Base-by-base conservation (phyloP, 1,140 invertebrate species). In the Bombus terrestris region DNA sequence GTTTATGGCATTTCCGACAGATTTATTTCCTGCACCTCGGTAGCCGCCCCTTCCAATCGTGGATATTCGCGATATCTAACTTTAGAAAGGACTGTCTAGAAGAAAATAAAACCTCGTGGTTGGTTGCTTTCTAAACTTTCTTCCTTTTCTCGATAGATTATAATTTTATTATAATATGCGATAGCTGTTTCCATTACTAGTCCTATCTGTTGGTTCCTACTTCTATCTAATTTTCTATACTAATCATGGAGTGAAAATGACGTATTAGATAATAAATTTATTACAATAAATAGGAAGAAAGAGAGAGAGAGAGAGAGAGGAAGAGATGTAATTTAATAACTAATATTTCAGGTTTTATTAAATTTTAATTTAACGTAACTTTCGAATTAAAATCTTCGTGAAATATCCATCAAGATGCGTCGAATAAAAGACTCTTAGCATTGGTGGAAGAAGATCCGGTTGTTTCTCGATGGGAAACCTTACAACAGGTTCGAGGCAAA, bases 1-100 rank as follows among this genome's bases (percentile, higher is more conserved):
- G 90, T 93, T 93, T 93, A 93, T 90, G 90, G 91, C 87, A 86
- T 89, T 87, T 91, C 77, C 86, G 91, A 92, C 87, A 83, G 92
- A 93, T 93, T 93, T 93, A 92, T 90, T 90, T 86, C 85, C 85
- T 62, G 81, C 39, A 66, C 57, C 77, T 53, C 69, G 22, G 64
- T 73, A 72, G 81, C 66, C 72, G 37, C 88, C 66, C 62, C 62
- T 79, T 74, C 75, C 59, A 85, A 89, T 85, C 88, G 72, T 74
- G 88, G 88, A 84, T 81, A 85, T 66, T 86, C 69, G 59, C 53
- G 69, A 66, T 83, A 82, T 85, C 86, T 90, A 90, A 87, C 43
- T 88, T 89, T 90, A 88, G 89, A 81, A 35, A 39, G 22, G n/a
- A 22, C 32, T 37, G 28, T 32, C 41, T 28, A 47, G 25, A 72